phyloP scores from a whole-genome alignment of 2,797 vertebrate species.

The Cichlasoma orientale region DNA sequence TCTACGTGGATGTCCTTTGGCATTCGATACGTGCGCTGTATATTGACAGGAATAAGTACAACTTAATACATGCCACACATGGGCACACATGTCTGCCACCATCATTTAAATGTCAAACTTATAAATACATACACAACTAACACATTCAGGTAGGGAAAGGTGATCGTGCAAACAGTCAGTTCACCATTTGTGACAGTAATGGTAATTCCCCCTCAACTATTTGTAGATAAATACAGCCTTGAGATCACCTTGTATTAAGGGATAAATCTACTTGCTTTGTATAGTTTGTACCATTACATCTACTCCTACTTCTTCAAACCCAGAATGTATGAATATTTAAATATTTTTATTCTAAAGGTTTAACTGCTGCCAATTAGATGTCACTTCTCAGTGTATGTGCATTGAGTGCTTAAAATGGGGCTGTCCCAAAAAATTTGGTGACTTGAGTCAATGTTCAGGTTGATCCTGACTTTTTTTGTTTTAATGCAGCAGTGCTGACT shows the following conservation, averaged over 20 bases:
- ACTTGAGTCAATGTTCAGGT: background rate
- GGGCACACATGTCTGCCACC: background rate
- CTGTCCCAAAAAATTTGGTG: background rate
- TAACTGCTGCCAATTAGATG: background rate
- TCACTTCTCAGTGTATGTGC: background rate
- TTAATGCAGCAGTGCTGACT: background rate
- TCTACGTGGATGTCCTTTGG: slow-evolving; percentile 97
- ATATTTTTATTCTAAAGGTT: background rate
- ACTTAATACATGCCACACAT: slow-evolving; percentile 2
- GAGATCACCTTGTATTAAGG: background rate
- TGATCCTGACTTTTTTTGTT: background rate
- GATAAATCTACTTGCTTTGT: background rate
- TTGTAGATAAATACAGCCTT: background rate
- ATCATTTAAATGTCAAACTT: background rate
- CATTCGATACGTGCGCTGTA: slow-evolving; percentile 91
- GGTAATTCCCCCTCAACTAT: background rate
- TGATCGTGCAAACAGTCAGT: background rate
- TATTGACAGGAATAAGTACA: background rate
- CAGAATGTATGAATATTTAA: background rate
- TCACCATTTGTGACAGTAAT: background rate
- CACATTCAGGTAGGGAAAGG: background rate
- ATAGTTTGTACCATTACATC: background rate
- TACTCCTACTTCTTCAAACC: background rate
- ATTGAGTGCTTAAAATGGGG: background rate
- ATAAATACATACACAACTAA: background rate